Evolutionary conservation across 2,797 vertebrate genomes (phyloP).

Genomic region (Karalla daura): DNA sequence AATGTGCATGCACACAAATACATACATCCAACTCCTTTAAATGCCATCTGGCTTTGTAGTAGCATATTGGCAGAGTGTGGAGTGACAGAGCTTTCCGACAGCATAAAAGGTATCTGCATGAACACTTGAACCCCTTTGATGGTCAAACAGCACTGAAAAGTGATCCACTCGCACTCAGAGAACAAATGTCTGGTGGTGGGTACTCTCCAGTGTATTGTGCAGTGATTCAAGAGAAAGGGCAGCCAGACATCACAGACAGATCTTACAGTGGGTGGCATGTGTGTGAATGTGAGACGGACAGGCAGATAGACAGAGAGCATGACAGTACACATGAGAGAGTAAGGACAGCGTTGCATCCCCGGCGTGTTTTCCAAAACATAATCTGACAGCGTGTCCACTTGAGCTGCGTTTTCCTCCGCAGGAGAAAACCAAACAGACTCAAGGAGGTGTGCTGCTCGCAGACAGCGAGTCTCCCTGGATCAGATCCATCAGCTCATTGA

Average conservation of each 20-base stretch:
- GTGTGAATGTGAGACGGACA: slow-evolving; percentile 17
- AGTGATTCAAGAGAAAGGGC: slow-evolving; percentile 67
- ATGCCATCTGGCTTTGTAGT: slow-evolving; percentile 55
- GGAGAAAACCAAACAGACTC: slow-evolving; percentile 65
- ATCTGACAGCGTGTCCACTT: slow-evolving; percentile 76
- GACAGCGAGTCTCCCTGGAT: slow-evolving; percentile 69
- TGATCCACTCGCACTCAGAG: slow-evolving; percentile 58
- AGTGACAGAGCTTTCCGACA: slow-evolving; percentile 47
- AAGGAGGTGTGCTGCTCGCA: slow-evolving; percentile 65
- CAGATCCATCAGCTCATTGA: slow-evolving; percentile 69
- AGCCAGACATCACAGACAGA: slow-evolving; percentile 61
- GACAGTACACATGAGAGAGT: slow-evolving; percentile 54
- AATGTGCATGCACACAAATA: neutral
- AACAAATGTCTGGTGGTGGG: slow-evolving; percentile 58
- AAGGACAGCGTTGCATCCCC: slow-evolving; percentile 41
- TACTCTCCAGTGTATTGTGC: slow-evolving; percentile 59
- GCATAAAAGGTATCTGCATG: slow-evolving; percentile 48
- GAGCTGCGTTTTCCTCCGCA: slow-evolving; percentile 56
- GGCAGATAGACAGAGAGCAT: slow-evolving; percentile 30
- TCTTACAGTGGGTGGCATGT: slow-evolving; percentile 49
- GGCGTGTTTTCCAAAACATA: slow-evolving; percentile 70
- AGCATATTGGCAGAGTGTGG: slow-evolving; percentile 39
- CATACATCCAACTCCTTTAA: slow-evolving; percentile 35
- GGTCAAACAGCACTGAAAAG: slow-evolving; percentile 59
- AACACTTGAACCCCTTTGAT: slow-evolving; percentile 67